Conservation (phyloP, 2,888 invertebrate species). For the Dinocampus coccinellae region DNA sequence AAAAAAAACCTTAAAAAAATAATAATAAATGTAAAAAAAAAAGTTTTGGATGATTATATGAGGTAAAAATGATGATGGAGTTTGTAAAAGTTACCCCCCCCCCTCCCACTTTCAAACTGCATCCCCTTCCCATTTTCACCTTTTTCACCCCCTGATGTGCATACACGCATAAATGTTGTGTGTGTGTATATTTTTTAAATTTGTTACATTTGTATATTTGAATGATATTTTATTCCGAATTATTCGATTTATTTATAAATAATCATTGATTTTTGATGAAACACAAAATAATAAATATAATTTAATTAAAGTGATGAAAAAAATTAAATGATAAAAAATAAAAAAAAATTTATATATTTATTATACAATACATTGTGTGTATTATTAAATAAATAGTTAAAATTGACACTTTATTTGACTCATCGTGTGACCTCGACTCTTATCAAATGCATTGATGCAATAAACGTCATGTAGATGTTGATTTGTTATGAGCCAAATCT, state of each 20-base stretch:
- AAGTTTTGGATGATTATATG: neutral
- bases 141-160: too few relatives aligned
- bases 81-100: neutral
- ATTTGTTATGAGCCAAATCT: constrained; percentile 54
- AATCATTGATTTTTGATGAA: too few relatives aligned
- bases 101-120: too few relatives aligned
- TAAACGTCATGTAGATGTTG: constrained; percentile 57
- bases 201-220: too few relatives aligned
- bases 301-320: too few relatives aligned
- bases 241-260: too few relatives aligned
- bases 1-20: too few relatives aligned
- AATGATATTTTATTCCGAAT: too few relatives aligned
- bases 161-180: neutral
- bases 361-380: neutral
- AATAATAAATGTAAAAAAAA: neutral
- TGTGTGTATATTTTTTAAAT: too few relatives aligned
- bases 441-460: constrained; percentile 59
- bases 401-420: constrained; percentile 19
- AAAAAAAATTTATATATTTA: neutral
- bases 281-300: too few relatives aligned
- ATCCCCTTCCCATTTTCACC: too few relatives aligned
- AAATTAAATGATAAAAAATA: too few relatives aligned
- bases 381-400: neutral
- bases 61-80: neutral
- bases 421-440: constrained; percentile 38